Evolutionary conservation across 2,888 invertebrate genomes (phyloP), one percentile per base, ranked within the genome.

Genomic region (Atherix ibis): DNA sequence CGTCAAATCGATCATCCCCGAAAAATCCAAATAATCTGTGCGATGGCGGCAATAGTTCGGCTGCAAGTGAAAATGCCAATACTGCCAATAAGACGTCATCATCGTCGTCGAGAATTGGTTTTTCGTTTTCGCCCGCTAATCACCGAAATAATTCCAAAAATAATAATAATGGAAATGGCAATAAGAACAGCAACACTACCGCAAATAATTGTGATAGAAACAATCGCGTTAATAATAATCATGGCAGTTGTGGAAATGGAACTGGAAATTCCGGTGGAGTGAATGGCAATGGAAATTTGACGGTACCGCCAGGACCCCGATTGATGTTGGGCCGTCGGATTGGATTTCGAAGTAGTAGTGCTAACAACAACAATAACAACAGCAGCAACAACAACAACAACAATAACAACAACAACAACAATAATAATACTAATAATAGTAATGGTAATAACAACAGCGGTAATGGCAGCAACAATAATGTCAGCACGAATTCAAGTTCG

Each of bases 241-340:
- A 32, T 26, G 35, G 35, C 6, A 18, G 18, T 18, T 35, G 22
- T 28, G 6, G 28, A n/a, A 22, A 24, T 29, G 29, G n/a, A n/a
- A n/a, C n/a, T n/a, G n/a, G n/a, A n/a, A n/a, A n/a, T n/a, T n/a
- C n/a, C n/a, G n/a, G n/a, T n/a, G n/a, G n/a, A n/a, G n/a, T n/a
- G n/a, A n/a, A n/a, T n/a, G n/a, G n/a, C n/a, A n/a, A n/a, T n/a
- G n/a, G n/a, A n/a, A n/a, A n/a, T n/a, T n/a, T n/a, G 22, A 22
- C 22, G 10, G 22, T 22, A 8, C 22, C 22, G 6, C 37, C 41
- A 10, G 35, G 35, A 31, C 38, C 37, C 18, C 36, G 41, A 5
- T 36, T 39, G 4, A 34, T 39, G 32, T 30, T 41, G n/a, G 34
- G 37, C 19, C 34, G 41, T 16, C 37, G 41, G 22, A 41, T 41